Base-by-base conservation (phyloP, 2,888 invertebrate species). In the Calameuta idolon region DNA sequence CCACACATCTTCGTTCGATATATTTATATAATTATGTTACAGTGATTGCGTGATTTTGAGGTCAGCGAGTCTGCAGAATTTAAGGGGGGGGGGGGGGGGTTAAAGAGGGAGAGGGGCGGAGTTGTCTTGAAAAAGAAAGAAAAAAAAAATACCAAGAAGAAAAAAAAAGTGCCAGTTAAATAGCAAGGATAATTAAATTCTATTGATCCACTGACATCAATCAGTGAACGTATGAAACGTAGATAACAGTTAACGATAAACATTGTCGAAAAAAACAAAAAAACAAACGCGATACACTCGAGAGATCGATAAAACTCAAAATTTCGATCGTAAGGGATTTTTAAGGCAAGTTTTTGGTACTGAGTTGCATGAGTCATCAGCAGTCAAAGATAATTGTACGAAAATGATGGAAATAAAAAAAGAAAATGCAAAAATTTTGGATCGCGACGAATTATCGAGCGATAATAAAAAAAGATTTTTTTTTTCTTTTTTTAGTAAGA, bases 211-310 rank as follows among this genome's bases (percentile, higher is more conserved):
- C 86, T 85, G 86, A 85, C 86, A 85, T 84, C 85, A 84, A 86
- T 86, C 87, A 87, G 87, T 86, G 87, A 87, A 87, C 82, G 87
- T 86, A 86, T 87, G 85, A 87, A 87, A 87, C 83, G 80, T 84
- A 79, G 81, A 79, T 34, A 69, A 69, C 69, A n/a, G 5, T 30
- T 69, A 1, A 15, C 69, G 2, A 33, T 12, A 11, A 15, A 5
- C 33, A 69, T 69, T 30, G 12, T 69, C 69, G 33, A 30, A 69
- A 69, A 33, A 12, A 33, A 69, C 0, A 0, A 31, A 1, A 1
- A 31, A 30, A 30, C 4, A 30, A 30, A 69, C 69, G 69, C 30
- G 31, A 69, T 40, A 15, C 15, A 15, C 40, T 40, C 40, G 40
- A 40, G 15, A 40, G 4, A n/a, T n/a, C 40, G 40, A 40, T 15